A percentile compares a stretch with the other conserved stretches of the same genome.
Evolutionary conservation across 2,113 vertebrate species (phyloP).

Genomic region (Cryptomyrus ogoouensis): DNA sequence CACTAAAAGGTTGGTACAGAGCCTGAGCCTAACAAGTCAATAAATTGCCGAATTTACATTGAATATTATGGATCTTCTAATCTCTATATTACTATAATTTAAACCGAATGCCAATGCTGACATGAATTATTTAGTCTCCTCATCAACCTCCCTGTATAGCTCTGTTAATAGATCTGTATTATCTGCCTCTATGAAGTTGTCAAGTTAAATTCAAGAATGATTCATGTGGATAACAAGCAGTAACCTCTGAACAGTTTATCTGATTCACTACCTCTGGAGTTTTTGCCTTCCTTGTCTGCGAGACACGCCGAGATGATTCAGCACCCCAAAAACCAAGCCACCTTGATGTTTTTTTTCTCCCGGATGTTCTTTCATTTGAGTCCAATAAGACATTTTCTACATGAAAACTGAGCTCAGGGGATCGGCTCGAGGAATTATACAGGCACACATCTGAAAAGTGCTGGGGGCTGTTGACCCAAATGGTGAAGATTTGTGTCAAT

Average conservation of each 20-base stretch:
- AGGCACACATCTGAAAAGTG: neutral
- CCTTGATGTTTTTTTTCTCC: slow-evolving; percentile 23
- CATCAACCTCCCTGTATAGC: neutral
- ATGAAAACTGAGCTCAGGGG: neutral
- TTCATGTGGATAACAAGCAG: slow-evolving; percentile 5
- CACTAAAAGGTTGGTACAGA: neutral
- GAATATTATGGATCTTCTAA: neutral
- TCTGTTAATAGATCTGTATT: neutral
- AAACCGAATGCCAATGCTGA: neutral
- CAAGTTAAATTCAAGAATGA: neutral
- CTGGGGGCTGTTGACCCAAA: neutral
- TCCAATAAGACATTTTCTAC: neutral
- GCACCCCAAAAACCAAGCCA: neutral
- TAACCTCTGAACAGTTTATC: neutral
- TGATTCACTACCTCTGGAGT: slow-evolving; percentile 3
- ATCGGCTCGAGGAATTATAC: neutral
- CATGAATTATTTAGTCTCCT: neutral
- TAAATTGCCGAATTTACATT: neutral
- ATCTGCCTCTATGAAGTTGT: slow-evolving; percentile 7
- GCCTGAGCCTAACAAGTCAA: neutral
- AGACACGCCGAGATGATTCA: neutral
- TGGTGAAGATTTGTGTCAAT: neutral
- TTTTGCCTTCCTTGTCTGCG: slow-evolving; percentile 1
- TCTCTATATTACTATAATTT: neutral
- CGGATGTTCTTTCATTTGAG: neutral